Percentiles rank a stretch among this genome's conserved stretches.
Evolutionary conservation across 1,140 invertebrate species (phyloP).

Genomic region (Aphelinus certus): DNA sequence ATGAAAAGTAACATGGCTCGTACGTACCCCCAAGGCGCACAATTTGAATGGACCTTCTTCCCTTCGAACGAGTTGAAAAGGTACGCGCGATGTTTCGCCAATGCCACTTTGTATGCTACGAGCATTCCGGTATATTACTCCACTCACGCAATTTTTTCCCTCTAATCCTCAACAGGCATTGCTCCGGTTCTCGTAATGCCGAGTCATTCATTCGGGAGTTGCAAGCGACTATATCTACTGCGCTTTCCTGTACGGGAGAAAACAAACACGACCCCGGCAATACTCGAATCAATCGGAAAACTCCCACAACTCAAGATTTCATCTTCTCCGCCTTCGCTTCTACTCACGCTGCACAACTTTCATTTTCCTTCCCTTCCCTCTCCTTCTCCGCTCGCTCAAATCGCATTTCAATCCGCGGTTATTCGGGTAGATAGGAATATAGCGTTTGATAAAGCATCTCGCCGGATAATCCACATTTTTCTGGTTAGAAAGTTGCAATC

Average conservation of each 20-base stretch:
- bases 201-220: too few relatives aligned
- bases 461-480: too few relatives aligned
- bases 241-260: too few relatives aligned
- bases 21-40: conserved; percentile 12
- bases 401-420: too few relatives aligned
- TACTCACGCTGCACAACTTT: not conserved
- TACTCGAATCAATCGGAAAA: conserved; percentile 14
- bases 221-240: too few relatives aligned
- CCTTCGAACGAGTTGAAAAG: conserved; percentile 50
- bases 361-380: too few relatives aligned
- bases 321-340: not conserved
- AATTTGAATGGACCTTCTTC: conserved; percentile 55
- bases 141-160: not conserved
- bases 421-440: too few relatives aligned
- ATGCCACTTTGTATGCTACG: conserved; percentile 53
- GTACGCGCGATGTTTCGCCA: conserved; percentile 51
- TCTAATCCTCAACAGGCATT: not conserved
- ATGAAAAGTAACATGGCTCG: conserved; percentile 33
- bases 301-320: not conserved
- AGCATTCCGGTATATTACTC: conserved; percentile 36
- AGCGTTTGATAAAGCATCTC: too few relatives aligned
- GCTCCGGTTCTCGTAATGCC: not conserved
- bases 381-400: too few relatives aligned
- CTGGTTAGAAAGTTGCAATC: too few relatives aligned
- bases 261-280: not conserved